Base-by-base conservation (phyloP, 2,888 invertebrate species). In the Oasisia sp. region DNA sequence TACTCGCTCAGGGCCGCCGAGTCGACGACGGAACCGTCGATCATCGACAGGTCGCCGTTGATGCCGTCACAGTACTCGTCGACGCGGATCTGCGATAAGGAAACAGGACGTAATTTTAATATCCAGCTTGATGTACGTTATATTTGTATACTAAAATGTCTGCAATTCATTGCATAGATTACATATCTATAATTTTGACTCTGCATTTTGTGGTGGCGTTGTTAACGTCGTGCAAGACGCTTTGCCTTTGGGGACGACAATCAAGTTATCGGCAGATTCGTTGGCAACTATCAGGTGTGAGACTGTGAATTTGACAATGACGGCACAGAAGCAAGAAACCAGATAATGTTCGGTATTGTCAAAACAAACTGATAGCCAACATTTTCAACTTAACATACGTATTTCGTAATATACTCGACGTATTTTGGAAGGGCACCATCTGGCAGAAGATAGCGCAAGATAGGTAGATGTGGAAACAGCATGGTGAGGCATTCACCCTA, bases 1-100 rank as follows among this genome's bases (percentile, higher is more conserved):
- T 74, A 74, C 58, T 93, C 91, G 44, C 89, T 91, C 27, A 92
- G 90, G 89, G 93, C 93, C 50, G 56, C 89, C 19, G 93, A 93
- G 92, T 93, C 93, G 50, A 93, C 93, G n/a, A 93, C 92, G 12
- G 93, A 92, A 12, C 92, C 89, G n/a, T 92, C 90, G 44, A 91
- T 91, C 89, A 93, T 56, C 32, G 45, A 44, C 44, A 19, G 38
- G 44, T 44, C 50, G 5, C 91, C 74, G 74, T 74, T 74, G 74
- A 74, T 74, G 27, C 74, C 74, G 7, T 74, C 74, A n/a, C 74
- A 74, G 7, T 74, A 74, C 74, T 74, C 74, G 27, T 74, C 74
- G 19, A 74, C 74, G 74, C 74, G 74, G n/a, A 74, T 74, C 74
- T 74, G 74, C 27, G 27, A 19, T 27, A 74, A 74, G 19, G 27